Base-by-base conservation (phyloP, 2,797 vertebrate genomes). In the Lutjanus campechanus region DNA sequence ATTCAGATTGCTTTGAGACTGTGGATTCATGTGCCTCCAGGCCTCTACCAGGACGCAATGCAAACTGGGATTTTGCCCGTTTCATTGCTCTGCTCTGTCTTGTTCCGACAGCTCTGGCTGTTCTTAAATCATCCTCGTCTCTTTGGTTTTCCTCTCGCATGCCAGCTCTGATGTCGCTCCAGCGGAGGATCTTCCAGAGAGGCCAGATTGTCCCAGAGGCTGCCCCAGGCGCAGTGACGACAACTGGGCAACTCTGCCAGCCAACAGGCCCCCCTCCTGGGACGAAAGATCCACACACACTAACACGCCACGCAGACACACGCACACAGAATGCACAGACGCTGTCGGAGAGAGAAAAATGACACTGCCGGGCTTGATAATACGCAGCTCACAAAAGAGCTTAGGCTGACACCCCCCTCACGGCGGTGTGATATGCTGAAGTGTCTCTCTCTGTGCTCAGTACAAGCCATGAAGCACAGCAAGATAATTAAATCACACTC, bases 121-220 rank as follows among this genome's bases (percentile, higher is more conserved):
- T 25, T 83, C 69, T 76, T 59, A 46, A 73, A 85, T 77, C 58
- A 36, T 56, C 68, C 15, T 72, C 40, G 10, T 72, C 49, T 69
- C 58, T 62, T 77, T 73, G 58, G 58, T 87, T 88, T 76, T 7
- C 73, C 70, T 56, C 47, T 60, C 51, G 64, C 66, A 22, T 60
- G 79, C 59, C 75, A 63, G 67, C 83, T 88, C 83, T 91, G 86
- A 92, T 88, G 82, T 85, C 43, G 73, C 82, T 90, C 86, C 90
- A 89, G 84, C 54, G 11, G 76, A 83, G 74, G 61, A 79, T 85
- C 85, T 85, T 89, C 77, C 88, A 89, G 72, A 51, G 63, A 85
- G 81, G 84, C 77, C 83, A 76, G 78, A 79, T 76, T 81, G 79
- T 93, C 91, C 85, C 87, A 73, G 77, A 85, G 85, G 88, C 82